Evolutionary conservation across 1,140 invertebrate genomes (phyloP), one percentile per base, ranked within the genome.

Genomic region (Pectinophora gossypiella): DNA sequence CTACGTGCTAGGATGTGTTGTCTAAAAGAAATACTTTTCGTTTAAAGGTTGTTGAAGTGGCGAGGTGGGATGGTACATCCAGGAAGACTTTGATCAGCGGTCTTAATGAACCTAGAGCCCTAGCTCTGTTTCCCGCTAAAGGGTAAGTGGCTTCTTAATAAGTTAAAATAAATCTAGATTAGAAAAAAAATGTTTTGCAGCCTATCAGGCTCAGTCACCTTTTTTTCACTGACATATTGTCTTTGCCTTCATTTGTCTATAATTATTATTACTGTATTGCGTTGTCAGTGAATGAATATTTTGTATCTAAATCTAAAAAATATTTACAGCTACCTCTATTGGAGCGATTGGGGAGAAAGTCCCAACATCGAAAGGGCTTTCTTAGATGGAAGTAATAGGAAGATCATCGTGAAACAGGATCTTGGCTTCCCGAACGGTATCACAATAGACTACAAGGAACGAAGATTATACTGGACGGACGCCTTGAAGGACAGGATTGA

Each of bases 401-500:
- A 89, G 48, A 87, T 91, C 0, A 93, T 99, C 32, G 90, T 99
- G 0, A 90, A 91, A 6, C 90, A 91, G 2, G 93, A 95, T 62
- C 80, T 99, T 1, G 93, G 92, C 13, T 97, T 97, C 89, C 97
- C 97, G 0, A 98, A 97, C 72, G 97, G 96, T 0, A 88, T 99
- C 2, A 93, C 95, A 0, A 91, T 99, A 15, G 98, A 99, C 83
- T 95, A 93, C 64, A 90, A 91, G 36, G 92, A 90, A 38, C 91
- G 91, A 55, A 90, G 93, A 52, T 81, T 98, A 0, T 98, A 97
- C 70, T 98, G 96, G 93, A 94, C 95, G 5, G 97, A 99, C 88
- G 94, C 95, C 0, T 89, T 97, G 57, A 93, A 93, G 47, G 95
- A 98, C 71, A 93, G 94, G 68, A 98, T 99, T 55, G 97, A 99